phyloP scores from a whole-genome alignment of 2,113 vertebrate species.

The Origma solitaria region DNA sequence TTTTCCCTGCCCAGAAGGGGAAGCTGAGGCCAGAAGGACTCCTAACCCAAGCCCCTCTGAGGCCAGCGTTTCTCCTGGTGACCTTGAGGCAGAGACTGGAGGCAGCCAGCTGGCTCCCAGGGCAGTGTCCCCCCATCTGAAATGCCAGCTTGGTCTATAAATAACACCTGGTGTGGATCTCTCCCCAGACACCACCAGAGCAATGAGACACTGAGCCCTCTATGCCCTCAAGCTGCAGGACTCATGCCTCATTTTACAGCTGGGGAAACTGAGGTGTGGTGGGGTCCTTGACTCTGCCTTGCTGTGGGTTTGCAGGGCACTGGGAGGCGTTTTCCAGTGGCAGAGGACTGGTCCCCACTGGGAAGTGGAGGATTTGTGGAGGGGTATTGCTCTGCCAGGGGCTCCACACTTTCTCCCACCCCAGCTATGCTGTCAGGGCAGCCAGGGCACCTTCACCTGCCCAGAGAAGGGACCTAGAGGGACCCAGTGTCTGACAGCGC shows the following conservation, averaged over 20 bases:
- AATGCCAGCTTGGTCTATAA: background rate
- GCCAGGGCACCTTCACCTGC: background rate
- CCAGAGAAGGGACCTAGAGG: background rate
- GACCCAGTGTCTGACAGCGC: background rate
- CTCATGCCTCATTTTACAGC: background rate
- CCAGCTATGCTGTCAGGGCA: background rate
- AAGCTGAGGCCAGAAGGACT: background rate
- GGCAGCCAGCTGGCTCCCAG: background rate
- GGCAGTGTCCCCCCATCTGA: background rate
- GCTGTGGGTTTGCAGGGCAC: background rate
- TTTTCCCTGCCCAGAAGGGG: background rate
- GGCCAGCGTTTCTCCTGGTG: background rate
- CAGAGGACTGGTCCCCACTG: background rate
- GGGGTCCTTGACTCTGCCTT: background rate
- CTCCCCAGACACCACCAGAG: accelerated
- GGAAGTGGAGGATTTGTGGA: background rate
- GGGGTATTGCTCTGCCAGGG: background rate
- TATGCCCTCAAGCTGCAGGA: background rate
- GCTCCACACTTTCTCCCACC: background rate
- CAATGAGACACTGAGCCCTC: background rate
- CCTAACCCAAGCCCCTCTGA: accelerated
- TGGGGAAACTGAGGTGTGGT: background rate
- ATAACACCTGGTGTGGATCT: background rate
- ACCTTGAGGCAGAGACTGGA: background rate
- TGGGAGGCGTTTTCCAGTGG: background rate